These are phyloP conservation scores for Mustela nigripes DNA, from an alignment of 2,113 vertebrate genomes.

Conservation along the genomic window DNA sequence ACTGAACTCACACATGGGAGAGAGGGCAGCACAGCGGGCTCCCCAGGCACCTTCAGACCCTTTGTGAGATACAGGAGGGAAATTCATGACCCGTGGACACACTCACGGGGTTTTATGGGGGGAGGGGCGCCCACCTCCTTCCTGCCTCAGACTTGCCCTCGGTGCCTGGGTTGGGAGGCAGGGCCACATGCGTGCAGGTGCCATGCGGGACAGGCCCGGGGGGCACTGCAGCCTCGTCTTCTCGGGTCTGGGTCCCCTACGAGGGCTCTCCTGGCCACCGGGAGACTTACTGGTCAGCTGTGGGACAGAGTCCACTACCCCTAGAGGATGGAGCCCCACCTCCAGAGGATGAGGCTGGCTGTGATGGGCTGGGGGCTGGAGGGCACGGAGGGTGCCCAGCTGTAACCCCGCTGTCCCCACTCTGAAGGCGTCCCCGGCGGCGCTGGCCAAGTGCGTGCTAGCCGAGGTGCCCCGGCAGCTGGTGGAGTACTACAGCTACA, in stretches of 20 bases:
- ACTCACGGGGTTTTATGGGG: not conserved
- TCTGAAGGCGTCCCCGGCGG: slow-evolving; percentile 45
- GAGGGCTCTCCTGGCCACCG: not conserved
- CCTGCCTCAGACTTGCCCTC: not conserved
- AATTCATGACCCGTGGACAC: not conserved
- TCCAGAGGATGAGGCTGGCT: not conserved
- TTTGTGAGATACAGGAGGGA: not conserved
- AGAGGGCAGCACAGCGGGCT: not conserved
- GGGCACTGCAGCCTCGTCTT: accelerated
- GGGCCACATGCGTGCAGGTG: accelerated
- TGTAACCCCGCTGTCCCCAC: not conserved
- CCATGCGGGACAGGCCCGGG: not conserved
- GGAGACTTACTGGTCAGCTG: not conserved
- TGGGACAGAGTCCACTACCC: not conserved
- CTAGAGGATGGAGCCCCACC: not conserved
- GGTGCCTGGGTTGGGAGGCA: accelerated
- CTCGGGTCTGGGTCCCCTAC: accelerated
- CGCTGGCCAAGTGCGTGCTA: slow-evolving; percentile 83
- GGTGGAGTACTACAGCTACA: slow-evolving; percentile 89
- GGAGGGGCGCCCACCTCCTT: not conserved
- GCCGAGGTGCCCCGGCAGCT: slow-evolving; percentile 84
- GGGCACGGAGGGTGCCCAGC: not conserved
- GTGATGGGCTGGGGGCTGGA: not conserved
- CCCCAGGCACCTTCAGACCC: not conserved
- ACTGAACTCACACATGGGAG: accelerated